These are phyloP conservation scores for Chaenogobius annularis DNA, from an alignment of 2,113 vertebrate species.

Conservation along the genomic window DNA sequence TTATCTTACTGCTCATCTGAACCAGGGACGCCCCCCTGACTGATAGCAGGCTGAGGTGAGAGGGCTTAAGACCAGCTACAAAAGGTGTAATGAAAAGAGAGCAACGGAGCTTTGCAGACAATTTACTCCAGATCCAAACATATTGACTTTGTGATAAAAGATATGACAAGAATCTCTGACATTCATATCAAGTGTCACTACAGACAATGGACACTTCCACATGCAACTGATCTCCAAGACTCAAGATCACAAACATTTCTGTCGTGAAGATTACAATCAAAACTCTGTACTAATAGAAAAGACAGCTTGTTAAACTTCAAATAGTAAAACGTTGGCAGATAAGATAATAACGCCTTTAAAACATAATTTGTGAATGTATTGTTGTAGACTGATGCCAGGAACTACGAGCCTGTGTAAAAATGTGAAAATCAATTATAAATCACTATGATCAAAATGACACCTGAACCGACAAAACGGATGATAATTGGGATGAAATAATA, in stretches of 20 bases:
- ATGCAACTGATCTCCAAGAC: background rate
- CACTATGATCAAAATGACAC: background rate
- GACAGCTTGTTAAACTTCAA: background rate
- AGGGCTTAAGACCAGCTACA: conserved; percentile 29
- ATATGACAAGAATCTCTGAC: conserved; percentile 46
- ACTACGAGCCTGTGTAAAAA: background rate
- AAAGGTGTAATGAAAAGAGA: conserved; percentile 29
- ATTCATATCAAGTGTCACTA: conserved; percentile 40
- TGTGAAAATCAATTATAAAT: background rate
- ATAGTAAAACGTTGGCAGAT: background rate
- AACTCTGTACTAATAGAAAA: background rate
- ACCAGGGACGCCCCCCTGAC: conserved; percentile 47
- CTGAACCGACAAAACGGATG: background rate
- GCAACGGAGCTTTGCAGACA: conserved; percentile 29
- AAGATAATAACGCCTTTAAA: too few relatives aligned
- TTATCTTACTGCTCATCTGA: conserved; percentile 60
- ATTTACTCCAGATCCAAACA: conserved; percentile 29
- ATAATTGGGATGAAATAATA: background rate
- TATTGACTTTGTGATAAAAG: conserved; percentile 21
- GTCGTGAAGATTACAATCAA: background rate
- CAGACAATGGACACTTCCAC: background rate
- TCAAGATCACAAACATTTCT: background rate
- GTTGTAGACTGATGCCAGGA: too few relatives aligned
- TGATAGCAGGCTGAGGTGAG: conserved; percentile 56
- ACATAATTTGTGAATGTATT: too few relatives aligned